Base-by-base conservation (phyloP, 2,113 vertebrate genomes). In the Rhagologus leucostigma region DNA sequence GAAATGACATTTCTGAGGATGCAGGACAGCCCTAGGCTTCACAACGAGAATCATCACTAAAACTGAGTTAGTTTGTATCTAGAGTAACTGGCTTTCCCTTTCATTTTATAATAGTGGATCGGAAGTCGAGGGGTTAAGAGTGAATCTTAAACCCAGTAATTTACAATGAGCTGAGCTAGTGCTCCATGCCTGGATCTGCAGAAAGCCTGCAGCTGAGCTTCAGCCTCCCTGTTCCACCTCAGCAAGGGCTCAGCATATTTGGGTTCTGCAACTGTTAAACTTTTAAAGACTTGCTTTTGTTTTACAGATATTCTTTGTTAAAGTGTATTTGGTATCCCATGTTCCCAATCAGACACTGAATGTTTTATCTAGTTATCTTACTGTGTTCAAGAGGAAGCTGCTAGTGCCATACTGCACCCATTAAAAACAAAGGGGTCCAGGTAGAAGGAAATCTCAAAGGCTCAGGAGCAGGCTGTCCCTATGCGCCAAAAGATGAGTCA, bases 191-290 rank as follows among this genome's bases (percentile, higher is more conserved):
- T 60, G 42, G 64, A 26, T 62, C 50, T 87, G 84, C 59, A 62
- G 76, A 42, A 41, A 88, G 79, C 87, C 79, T 83, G 46, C 29
- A 63, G 82, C 37, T 53, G 56, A 84, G 46, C 32, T 33, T 4
- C 0, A 64, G 55, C 41, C 41, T 75, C 41, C n/a, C 22, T 1
- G 2, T 6, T 60, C 74, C 18, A 10, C 0, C n/a, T 57, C 33
- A 23, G 21, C 13, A 57, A 81, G 37, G 16, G 26, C 20, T 64
- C 49, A 49, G 70, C 20, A 39, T 11, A 13, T 33, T 35, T 41
- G 57, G 33, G 22, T 56, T 85, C 50, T 63, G 37, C 46, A 86
- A 10, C 55, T 35, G 49, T 33, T 46, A 30, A 42, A 85, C 32
- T 30, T 46, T 18, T 32, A 55, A 87, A 87, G 4, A 60, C 22